Conservation (phyloP, 1,140 invertebrate species). For the Cotesia glomerata region DNA sequence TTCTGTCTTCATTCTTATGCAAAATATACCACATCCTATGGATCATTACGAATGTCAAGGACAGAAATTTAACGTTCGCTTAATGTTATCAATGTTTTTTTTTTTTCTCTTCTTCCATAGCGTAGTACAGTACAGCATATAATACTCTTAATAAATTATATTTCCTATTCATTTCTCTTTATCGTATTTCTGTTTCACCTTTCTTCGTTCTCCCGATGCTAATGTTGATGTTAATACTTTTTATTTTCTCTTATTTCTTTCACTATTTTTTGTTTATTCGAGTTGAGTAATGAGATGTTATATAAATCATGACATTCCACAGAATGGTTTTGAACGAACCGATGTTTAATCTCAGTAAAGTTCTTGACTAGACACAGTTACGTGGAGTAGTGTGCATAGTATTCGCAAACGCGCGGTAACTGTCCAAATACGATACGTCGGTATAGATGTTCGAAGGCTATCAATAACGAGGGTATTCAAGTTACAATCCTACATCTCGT, state of each 20-base stretch:
- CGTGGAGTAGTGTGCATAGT: neutral
- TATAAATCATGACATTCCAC: neutral
- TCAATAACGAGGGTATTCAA: constrained; percentile 8
- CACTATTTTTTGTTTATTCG: neutral
- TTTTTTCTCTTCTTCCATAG: neutral
- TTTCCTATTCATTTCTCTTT: constrained; percentile 7
- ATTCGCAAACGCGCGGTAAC: neutral
- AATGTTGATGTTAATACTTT: neutral
- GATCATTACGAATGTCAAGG: constrained; percentile 46
- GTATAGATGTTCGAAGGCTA: neutral
- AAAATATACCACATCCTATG: constrained; percentile 19
- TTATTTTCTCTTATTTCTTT: neutral
- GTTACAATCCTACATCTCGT: constrained; percentile 5
- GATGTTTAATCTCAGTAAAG: constrained; percentile 13
- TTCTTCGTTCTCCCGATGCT: constrained; percentile 1
- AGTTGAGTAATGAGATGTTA: neutral
- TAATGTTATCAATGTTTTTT: constrained; percentile 32
- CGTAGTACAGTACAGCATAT: neutral
- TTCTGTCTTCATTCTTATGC: constrained; percentile 25
- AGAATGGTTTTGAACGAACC: neutral
- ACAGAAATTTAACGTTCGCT: constrained; percentile 22
- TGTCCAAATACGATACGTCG: constrained; percentile 19
- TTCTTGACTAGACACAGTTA: neutral
- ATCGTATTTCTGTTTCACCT: constrained; percentile 6
- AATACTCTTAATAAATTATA: neutral